Percentiles rank a stretch among this genome's conserved stretches.
These are phyloP conservation scores for Microctonus aethiopoides DNA, from an alignment of 2,888 invertebrate species.

Conservation along the genomic window DNA sequence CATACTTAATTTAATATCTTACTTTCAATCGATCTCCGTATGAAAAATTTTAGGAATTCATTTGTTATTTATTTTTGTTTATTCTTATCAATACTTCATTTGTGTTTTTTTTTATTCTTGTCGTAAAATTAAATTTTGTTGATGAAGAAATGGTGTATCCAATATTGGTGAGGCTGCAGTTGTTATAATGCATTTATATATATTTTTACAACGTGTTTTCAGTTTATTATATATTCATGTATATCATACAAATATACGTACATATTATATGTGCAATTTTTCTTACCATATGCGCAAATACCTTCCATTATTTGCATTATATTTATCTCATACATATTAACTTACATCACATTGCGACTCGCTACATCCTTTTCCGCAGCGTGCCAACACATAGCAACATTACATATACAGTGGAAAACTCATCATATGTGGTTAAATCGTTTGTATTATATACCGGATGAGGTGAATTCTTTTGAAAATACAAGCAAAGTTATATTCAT, in stretches of 20 bases:
- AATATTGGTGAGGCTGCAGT: conserved; percentile 13
- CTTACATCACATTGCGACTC: conserved; percentile 46
- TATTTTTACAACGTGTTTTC: not conserved
- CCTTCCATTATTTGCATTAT: not conserved
- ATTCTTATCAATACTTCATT: too few species aligned
- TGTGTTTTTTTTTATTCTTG: not conserved
- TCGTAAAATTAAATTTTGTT: not conserved
- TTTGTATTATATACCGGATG: not conserved
- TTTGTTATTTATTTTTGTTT: not conserved
- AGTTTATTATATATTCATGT: not conserved
- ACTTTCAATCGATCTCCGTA: not conserved
- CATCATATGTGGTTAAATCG: too few species aligned
- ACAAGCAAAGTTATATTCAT: not conserved
- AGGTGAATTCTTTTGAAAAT: not conserved
- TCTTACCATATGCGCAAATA: conserved; percentile 15
- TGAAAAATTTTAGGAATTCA: not conserved
- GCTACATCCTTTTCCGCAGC: conserved; percentile 44
- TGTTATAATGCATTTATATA: not conserved
- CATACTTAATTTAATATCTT: not conserved
- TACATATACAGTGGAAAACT: not conserved
- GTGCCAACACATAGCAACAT: conserved; percentile 44
- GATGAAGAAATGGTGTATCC: not conserved
- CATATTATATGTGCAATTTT: too few species aligned
- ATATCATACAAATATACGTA: not conserved
- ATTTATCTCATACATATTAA: conserved; percentile 39